Evolutionary conservation across 2,797 vertebrate genomes (phyloP), one percentile per base, ranked within the genome.

Genomic region (Pipistrellus kuhlii): DNA sequence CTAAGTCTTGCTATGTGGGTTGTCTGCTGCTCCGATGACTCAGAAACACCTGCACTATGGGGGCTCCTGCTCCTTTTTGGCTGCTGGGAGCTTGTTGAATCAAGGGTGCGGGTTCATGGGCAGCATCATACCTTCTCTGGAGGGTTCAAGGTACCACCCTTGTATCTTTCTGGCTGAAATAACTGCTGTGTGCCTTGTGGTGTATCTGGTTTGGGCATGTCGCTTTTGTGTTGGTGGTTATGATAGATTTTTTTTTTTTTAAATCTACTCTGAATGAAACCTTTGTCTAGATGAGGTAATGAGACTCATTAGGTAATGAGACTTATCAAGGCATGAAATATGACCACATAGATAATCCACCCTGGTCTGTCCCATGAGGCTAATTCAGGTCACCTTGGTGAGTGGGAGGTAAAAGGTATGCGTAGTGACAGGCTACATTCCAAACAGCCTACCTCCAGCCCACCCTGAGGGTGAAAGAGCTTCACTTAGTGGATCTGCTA

Each of bases 221-320:
- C 85, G 59, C 88, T 88, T 96, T 94, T 82, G 68, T 96, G 95
- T 95, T 96, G 85, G 73, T 94, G 85, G 91, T 91, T 93, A 51
- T 62, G 78, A 68, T 76, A 88, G 72, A 23, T 89, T 32, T 25
- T 76, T 89, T 32, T 25, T 76, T 76, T 76, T 55, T 51, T 41
- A 81, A 86, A 83, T 64, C 41, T 51, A 48, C 27, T 62, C 75
- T 94, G 94, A 96, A 95, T 88, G 71, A 96, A 88, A 72, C 64
- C 88, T 95, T 94, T 96, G 91, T 96, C 73, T 95, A 95, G 94
- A 90, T 96, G 95, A 96, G 85, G 90, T 96, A 94, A 96, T 88
- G 82, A 83, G 78, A 86, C 90, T 93, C 90, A 90, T 95, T 78
- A 96, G n/a, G n/a, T n/a, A n/a, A n/a, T n/a, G n/a, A n/a, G n/a